These are phyloP conservation scores for Etheostoma perlongum DNA, from an alignment of 2,797 vertebrate species.

Conservation along the genomic window DNA sequence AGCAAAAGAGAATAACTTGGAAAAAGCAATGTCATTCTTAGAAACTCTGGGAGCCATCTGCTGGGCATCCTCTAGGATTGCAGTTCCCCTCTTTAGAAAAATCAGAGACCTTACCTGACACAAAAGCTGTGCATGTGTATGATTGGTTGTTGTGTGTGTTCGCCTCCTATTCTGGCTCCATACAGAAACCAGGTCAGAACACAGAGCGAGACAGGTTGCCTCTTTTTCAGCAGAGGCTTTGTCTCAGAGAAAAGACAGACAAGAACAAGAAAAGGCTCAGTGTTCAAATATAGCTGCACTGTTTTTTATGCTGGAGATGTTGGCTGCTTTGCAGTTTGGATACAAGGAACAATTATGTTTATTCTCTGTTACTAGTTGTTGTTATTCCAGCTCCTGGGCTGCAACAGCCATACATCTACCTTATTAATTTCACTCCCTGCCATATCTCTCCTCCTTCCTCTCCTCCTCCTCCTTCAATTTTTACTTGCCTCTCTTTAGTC, in stretches of 20 bases:
- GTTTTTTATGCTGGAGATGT: slow-evolving; percentile 5
- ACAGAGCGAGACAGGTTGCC: background rate
- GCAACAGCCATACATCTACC: slow-evolving; percentile 18
- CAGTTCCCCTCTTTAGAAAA: slow-evolving; percentile 36
- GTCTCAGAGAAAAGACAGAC: slow-evolving; percentile 3
- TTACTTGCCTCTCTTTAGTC: slow-evolving; percentile 32
- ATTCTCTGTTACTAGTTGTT: slow-evolving; percentile 17
- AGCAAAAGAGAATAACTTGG: background rate
- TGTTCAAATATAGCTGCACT: slow-evolving; percentile 30
- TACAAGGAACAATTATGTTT: slow-evolving; percentile 4
- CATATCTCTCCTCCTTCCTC: slow-evolving; percentile 8
- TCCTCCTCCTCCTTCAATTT: slow-evolving; percentile 38
- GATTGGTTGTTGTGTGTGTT: slow-evolving; percentile 24
- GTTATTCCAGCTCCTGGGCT: slow-evolving; percentile 19
- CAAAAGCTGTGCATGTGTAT: background rate
- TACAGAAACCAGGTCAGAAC: slow-evolving; percentile 51
- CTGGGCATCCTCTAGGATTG: slow-evolving; percentile 57
- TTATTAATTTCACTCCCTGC: slow-evolving; percentile 34
- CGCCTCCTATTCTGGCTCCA: slow-evolving; percentile 4
- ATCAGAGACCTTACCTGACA: slow-evolving; percentile 21
- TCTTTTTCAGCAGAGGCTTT: slow-evolving; percentile 20
- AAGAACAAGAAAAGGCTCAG: slow-evolving; percentile 10
- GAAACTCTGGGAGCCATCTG: slow-evolving; percentile 66
- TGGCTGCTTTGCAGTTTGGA: background rate
- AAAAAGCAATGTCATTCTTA: slow-evolving; percentile 43